A percentile compares a stretch with the other conserved stretches of the same genome.
Evolutionary conservation across 2,797 vertebrate genomes (phyloP).

Genomic region (Hemibagrus guttatus): DNA sequence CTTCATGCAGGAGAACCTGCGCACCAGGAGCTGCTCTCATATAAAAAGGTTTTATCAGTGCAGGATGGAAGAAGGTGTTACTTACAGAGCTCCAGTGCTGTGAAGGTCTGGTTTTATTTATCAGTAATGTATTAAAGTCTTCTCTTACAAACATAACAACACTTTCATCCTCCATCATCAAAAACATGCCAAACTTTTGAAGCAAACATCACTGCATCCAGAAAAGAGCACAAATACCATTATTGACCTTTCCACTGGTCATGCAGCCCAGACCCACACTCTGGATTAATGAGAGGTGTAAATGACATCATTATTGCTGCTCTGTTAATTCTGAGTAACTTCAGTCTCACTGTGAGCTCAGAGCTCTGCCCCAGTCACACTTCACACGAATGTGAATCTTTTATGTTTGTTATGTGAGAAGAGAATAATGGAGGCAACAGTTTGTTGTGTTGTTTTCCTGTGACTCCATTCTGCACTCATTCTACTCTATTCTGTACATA

Average conservation of each 20-base stretch:
- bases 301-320: not conserved
- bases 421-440: constrained; percentile 59
- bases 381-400: not conserved
- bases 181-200: not conserved
- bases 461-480: constrained; percentile 46
- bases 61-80: not conserved
- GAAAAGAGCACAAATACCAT: not conserved
- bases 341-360: not conserved
- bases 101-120: too few relatives aligned
- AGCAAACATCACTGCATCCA: not conserved
- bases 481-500: too few relatives aligned
- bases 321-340: not conserved
- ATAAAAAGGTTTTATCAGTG: not conserved
- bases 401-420: constrained; percentile 30
- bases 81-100: not conserved
- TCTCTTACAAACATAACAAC: not conserved
- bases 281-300: too few relatives aligned
- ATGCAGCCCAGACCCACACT: not conserved
- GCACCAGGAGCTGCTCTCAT: not conserved
- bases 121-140: not conserved
- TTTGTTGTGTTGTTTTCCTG: constrained; percentile 45
- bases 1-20: not conserved
- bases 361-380: not conserved
- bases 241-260: not conserved
- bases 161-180: not conserved